Conservation (phyloP, 2,113 vertebrate species). For the Atrichornis clamosus region DNA sequence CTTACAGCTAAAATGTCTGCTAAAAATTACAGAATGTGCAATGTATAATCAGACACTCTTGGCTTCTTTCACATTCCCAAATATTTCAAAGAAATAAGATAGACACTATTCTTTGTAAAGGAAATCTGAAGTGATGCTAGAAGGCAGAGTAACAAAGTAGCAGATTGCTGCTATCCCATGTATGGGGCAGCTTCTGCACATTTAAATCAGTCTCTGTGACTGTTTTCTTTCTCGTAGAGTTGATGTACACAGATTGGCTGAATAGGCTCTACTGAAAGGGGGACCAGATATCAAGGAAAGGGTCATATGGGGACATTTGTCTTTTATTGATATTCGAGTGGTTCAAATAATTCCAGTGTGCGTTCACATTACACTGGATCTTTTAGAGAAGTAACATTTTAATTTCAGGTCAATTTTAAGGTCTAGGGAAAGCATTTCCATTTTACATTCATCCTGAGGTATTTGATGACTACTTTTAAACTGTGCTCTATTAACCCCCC, state of each 20-base stretch:
- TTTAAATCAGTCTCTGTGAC: neutral
- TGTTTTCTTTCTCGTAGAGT: neutral
- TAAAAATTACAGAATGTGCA: neutral
- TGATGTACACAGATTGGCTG: neutral
- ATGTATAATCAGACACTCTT: neutral
- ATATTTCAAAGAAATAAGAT: neutral
- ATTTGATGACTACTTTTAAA: neutral
- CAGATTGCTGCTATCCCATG: neutral
- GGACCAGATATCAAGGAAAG: neutral
- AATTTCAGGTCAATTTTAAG: neutral
- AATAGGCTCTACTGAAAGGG: neutral
- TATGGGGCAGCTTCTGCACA: neutral
- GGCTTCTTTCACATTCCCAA: neutral
- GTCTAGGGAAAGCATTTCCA: neutral
- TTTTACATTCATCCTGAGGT: neutral
- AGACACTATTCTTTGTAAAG: neutral
- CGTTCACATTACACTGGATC: neutral
- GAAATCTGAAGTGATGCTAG: neutral
- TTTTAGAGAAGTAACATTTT: neutral
- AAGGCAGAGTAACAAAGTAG: neutral
- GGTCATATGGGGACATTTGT: neutral
- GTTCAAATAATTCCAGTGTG: neutral
- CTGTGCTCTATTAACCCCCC: neutral
- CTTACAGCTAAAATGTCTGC: neutral
- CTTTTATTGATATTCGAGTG: rapidly evolving